Percentiles rank a stretch among this genome's conserved stretches.
Evolutionary conservation across 2,113 vertebrate species (phyloP).

Genomic region (Castor canadensis): DNA sequence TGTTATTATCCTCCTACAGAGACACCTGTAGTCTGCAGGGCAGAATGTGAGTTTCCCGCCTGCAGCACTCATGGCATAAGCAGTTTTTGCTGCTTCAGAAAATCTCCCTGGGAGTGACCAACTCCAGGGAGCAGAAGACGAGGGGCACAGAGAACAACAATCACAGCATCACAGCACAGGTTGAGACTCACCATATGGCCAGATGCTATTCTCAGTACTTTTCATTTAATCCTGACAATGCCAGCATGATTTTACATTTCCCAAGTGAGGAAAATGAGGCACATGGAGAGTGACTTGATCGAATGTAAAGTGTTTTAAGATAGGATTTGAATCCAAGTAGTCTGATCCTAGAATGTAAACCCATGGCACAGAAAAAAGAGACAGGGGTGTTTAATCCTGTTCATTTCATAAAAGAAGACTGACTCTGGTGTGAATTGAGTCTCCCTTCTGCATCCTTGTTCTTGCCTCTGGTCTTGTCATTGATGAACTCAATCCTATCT

Average conservation of each 20-base stretch:
- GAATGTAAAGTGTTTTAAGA: background rate
- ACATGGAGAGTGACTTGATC: background rate
- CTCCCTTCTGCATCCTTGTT: background rate
- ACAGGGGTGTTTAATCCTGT: background rate
- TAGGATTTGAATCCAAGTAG: background rate
- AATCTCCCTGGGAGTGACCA: conserved; percentile 7
- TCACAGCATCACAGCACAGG: background rate
- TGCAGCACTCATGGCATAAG: background rate
- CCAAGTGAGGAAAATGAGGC: background rate
- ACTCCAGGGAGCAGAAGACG: background rate
- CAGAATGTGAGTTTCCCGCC: conserved; percentile 53
- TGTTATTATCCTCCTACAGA: conserved; percentile 54
- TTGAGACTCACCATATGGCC: background rate
- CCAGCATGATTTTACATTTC: background rate
- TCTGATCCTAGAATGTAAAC: background rate
- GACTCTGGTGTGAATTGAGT: background rate
- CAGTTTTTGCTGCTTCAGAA: background rate
- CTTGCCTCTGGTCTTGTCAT: background rate
- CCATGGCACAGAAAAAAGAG: background rate
- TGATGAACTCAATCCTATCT: background rate
- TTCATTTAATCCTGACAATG: background rate
- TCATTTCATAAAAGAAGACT: background rate
- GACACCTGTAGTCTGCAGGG: conserved; percentile 27
- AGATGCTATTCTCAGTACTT: background rate
- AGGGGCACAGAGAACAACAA: background rate